A percentile compares a stretch with the other conserved stretches of the same genome.
Evolutionary conservation across 2,113 vertebrate genomes (phyloP).

Genomic region (Aspidoscelis tigris): DNA sequence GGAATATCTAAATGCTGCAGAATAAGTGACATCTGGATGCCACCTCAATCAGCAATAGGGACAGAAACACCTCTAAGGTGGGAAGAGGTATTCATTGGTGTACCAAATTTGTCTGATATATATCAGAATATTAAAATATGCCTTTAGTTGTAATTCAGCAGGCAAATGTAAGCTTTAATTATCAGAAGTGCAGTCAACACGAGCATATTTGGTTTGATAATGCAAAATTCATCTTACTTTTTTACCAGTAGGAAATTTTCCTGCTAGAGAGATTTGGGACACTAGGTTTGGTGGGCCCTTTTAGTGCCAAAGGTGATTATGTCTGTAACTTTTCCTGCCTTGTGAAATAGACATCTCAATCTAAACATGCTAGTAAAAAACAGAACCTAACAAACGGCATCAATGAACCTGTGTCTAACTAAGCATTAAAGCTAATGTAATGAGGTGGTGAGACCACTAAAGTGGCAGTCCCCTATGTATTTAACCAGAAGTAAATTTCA

Average conservation of each 20-base stretch:
- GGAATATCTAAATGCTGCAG: too few species aligned
- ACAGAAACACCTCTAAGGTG: background rate
- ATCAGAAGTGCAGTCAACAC: background rate
- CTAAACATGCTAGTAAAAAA: rapidly evolving
- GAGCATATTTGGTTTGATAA: background rate
- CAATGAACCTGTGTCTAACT: background rate
- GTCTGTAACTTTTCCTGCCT: rapidly evolving
- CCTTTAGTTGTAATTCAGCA: background rate
- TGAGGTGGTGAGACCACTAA: background rate
- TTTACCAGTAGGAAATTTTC: background rate
- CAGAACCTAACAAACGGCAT: background rate
- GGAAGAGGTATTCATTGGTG: background rate
- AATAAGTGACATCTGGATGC: too few species aligned
- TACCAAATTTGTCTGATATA: background rate
- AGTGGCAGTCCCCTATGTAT: background rate
- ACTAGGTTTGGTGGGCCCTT: background rate
- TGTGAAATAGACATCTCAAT: background rate
- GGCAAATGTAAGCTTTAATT: background rate
- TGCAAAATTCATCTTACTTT: background rate
- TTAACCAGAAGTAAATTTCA: background rate
- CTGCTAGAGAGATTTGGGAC: background rate
- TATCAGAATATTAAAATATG: background rate
- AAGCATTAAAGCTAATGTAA: background rate
- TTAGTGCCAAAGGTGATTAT: background rate
- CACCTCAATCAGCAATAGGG: background rate